Conservation (phyloP, 30 jellyfish, hydroid and myxozoan genomes). For the Aurelia aurita region DNA sequence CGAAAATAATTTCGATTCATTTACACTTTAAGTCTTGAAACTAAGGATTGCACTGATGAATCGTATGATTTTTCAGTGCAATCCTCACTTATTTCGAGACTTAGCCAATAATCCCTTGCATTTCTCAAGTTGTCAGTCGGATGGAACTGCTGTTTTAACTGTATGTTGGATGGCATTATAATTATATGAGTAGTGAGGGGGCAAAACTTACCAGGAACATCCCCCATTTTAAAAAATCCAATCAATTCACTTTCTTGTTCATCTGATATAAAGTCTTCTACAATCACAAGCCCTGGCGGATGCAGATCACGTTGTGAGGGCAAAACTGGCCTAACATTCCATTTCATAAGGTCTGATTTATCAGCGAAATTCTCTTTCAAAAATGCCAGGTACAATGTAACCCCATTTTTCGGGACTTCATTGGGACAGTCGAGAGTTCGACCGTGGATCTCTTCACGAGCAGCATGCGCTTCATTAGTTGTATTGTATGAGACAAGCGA, state of each 20-base stretch:
- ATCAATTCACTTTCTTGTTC: slow-evolving; percentile 62
- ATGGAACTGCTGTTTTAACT: no score
- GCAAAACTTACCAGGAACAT: slow-evolving; percentile 20
- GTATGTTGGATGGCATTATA: no score
- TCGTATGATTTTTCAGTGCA: no score
- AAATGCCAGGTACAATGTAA: slow-evolving; percentile 62
- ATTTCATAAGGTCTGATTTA: not conserved
- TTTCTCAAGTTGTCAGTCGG: no score
- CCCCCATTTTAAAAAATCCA: slow-evolving; percentile 51
- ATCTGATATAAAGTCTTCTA: slow-evolving; percentile 64
- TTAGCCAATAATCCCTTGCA: no score
- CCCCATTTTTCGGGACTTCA: slow-evolving; percentile 7
- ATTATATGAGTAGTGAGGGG: no score
- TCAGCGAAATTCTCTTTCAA: slow-evolving; percentile 20
- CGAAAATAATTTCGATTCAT: no score
- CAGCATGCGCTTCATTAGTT: slow-evolving; percentile 48
- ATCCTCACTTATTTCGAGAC: no score
- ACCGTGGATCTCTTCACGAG: slow-evolving; percentile 67
- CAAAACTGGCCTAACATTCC: slow-evolving; percentile 46
- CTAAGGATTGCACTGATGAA: no score
- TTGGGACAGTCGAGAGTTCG: slow-evolving; percentile 30
- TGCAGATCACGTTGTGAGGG: slow-evolving; percentile 37
- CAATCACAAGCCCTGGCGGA: slow-evolving; percentile 78
- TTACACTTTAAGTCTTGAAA: no score
- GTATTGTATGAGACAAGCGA: slow-evolving; percentile 62